Evolutionary conservation across 2,888 invertebrate genomes (phyloP), one percentile per base, ranked within the genome.

Genomic region (Metopia argyrocephala): DNA sequence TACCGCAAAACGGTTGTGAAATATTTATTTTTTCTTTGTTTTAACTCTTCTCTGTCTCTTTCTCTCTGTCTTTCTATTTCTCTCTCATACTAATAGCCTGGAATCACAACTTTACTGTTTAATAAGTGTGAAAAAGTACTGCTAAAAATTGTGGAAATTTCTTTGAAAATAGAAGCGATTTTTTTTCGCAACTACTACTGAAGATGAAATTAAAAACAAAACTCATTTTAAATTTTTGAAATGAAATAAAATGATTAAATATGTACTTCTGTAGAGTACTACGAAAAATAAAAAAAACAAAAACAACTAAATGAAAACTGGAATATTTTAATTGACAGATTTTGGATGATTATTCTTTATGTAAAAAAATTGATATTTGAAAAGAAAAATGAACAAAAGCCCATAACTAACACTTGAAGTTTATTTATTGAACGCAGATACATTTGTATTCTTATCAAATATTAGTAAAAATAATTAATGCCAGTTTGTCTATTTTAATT

Each of bases 71-170:
- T 66, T 59, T 12, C 61, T 23, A 7, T 61, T 61, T 15, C 25
- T 48, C n/a, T 57, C 20, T n/a, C 25, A 45, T 27, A 2, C 48
- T n/a, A n/a, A n/a, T n/a, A n/a, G n/a, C n/a, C 38, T 12, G 38
- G 38, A 15, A 38, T 12, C 15, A 38, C 38, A 66, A 50, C 27
- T 66, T 57, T 52, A 28, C 21, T 66, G 52, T 61, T 75, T 68
- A 75, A 66, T 75, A 68, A 56, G 68, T 76, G 76, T 54, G 31
- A 76, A 69, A 66, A 48, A 69, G 66, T 59, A 52, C 52, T 6
- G 61, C 28, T 68, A 52, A 75, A 75, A 75, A 73, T 50, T 61
- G 9, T 59, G 62, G 25, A 64, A 54, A 54, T 73, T 9, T 54
- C n/a, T 23, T 52, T 5, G 5, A 15, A 61, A 46, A 23, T 12